Conservation (phyloP, 2,888 invertebrate species). For the Drosophila lacicola region DNA sequence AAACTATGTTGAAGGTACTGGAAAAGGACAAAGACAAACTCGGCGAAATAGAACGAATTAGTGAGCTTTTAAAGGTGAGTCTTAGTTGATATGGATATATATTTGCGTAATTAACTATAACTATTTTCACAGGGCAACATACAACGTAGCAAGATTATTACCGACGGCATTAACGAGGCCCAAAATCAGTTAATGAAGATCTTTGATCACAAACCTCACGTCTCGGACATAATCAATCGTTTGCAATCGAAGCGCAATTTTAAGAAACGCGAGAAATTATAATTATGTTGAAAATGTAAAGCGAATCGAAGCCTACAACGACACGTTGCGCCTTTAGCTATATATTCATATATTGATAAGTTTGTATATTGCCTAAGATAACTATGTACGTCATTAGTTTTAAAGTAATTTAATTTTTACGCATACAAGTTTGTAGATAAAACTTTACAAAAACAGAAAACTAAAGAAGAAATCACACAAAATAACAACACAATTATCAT, state of each 20-base stretch:
- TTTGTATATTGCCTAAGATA: constrained; percentile 47
- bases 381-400: constrained; percentile 35
- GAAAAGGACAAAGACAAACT: constrained; percentile 85
- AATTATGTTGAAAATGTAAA: constrained; percentile 45
- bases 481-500: constrained; percentile 1
- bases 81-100: background rate
- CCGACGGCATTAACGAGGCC: constrained; percentile 96
- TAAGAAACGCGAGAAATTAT: constrained; percentile 93
- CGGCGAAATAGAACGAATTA: constrained; percentile 86
- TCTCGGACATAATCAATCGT: constrained; percentile 94
- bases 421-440: constrained; percentile 39
- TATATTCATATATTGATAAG: constrained; percentile 31
- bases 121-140: constrained; percentile 91
- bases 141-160: constrained; percentile 96
- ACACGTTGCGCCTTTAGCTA: constrained; percentile 35
- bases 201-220: constrained; percentile 95
- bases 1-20: constrained; percentile 83
- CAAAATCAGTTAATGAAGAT: constrained; percentile 94
- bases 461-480: constrained; percentile 14
- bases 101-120: background rate
- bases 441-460: constrained; percentile 31
- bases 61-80: constrained; percentile 88
- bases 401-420: constrained; percentile 26
- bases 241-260: constrained; percentile 96
- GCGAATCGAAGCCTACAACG: constrained; percentile 32